phyloP scores from a whole-genome alignment of 2,113 vertebrate genomes.

The Scophthalmus maximus region DNA sequence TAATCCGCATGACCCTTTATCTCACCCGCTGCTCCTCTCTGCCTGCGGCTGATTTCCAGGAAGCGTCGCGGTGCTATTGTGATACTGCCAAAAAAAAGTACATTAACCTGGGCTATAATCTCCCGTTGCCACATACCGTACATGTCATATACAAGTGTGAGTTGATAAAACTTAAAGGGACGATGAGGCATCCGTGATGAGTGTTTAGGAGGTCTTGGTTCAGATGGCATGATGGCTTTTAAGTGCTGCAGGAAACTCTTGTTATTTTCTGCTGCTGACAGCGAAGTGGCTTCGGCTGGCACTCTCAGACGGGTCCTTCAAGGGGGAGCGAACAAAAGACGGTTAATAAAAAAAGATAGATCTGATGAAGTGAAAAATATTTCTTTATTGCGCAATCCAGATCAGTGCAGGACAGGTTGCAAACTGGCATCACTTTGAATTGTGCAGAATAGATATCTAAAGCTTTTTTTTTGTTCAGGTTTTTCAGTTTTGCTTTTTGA shows the following conservation, averaged over 20 bases:
- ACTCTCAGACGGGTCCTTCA: slow-evolving; percentile 10
- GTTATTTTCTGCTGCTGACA: slow-evolving; percentile 26
- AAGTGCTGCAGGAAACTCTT: slow-evolving; percentile 11
- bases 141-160: neutral
- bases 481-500: neutral
- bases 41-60: slow-evolving; percentile 27
- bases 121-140: slow-evolving; percentile 1
- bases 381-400: slow-evolving; percentile 16
- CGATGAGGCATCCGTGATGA: slow-evolving; percentile 5
- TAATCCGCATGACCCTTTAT: slow-evolving; percentile 62
- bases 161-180: slow-evolving; percentile 19
- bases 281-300: neutral
- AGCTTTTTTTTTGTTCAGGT: neutral
- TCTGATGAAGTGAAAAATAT: slow-evolving; percentile 3
- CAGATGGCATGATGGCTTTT: slow-evolving; percentile 21
- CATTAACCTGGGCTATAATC: slow-evolving; percentile 27
- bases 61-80: neutral
- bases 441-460: neutral
- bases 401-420: slow-evolving; percentile 2
- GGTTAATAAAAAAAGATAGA: slow-evolving; percentile 4
- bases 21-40: slow-evolving; percentile 25
- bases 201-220: slow-evolving; percentile 23
- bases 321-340: slow-evolving; percentile 23
- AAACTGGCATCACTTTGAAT: slow-evolving; percentile 1
- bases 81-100: slow-evolving; percentile 20